Evolutionary conservation across 2,113 vertebrate genomes (phyloP).

Genomic region (Oceanodroma tethys): DNA sequence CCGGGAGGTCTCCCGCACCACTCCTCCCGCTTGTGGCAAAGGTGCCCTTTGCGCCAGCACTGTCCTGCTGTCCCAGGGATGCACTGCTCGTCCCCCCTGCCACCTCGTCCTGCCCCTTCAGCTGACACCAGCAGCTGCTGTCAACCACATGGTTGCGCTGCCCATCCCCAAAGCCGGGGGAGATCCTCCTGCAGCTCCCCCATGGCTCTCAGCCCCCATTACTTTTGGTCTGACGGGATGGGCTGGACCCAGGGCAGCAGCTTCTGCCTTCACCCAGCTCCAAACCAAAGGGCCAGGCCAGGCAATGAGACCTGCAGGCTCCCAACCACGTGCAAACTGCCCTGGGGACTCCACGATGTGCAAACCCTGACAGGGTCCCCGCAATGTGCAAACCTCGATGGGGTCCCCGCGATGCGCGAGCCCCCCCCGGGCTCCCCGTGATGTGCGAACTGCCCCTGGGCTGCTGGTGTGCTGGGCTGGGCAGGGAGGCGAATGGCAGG

Average conservation of each 20-base stretch:
- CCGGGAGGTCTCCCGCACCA: background rate
- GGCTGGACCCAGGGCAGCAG: background rate
- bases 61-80: background rate
- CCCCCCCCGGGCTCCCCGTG: background rate
- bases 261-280: background rate
- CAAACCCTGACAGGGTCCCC: background rate
- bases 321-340: accelerated
- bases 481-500: accelerated
- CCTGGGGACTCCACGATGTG: background rate
- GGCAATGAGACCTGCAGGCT: background rate
- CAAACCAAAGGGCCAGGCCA: background rate
- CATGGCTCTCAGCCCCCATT: accelerated
- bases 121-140: accelerated
- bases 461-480: background rate
- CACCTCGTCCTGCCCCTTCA: background rate
- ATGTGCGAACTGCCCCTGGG: background rate
- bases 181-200: background rate
- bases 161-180: accelerated
- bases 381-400: accelerated
- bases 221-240: background rate
- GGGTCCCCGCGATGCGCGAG: background rate
- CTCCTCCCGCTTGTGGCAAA: background rate
- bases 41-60: background rate
- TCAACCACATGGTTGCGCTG: background rate
- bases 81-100: background rate